Percentiles rank a stretch among this genome's conserved stretches.
phyloP scores from a whole-genome alignment of 2,797 vertebrate genomes.

The Bovichtus variegatus region DNA sequence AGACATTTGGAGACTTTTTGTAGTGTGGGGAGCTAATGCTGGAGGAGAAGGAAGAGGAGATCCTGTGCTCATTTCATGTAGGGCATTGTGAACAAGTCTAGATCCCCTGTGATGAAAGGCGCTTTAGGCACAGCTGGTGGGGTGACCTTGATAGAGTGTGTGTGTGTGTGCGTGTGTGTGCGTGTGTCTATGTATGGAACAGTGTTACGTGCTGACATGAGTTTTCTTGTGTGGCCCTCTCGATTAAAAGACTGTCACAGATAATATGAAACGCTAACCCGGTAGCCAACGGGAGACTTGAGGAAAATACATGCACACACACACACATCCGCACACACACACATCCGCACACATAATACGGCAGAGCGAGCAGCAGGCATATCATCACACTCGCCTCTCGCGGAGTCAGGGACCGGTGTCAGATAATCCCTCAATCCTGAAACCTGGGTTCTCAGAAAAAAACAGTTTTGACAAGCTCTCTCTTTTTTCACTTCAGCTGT shows the following conservation, averaged over 20 bases:
- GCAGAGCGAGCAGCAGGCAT: conserved; percentile 51
- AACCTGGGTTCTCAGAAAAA: conserved; percentile 57
- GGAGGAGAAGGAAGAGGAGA: conserved; percentile 52
- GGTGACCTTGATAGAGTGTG: conserved; percentile 73
- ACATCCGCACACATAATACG: not conserved
- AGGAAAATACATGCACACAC: conserved; percentile 25
- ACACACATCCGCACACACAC: conserved; percentile 14
- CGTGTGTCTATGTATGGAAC: conserved; percentile 22
- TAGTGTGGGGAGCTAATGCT: conserved; percentile 37
- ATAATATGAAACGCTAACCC: conserved; percentile 65
- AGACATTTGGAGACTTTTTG: conserved; percentile 35
- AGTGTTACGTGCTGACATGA: conserved; percentile 45
- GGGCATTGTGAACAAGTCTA: conserved; percentile 69
- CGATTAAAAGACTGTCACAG: conserved; percentile 67
- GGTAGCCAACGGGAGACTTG: conserved; percentile 33
- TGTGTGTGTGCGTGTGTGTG: conserved; percentile 36
- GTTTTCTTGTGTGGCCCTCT: conserved; percentile 58
- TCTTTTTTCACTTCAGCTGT: conserved; percentile 77
- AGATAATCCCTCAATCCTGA: conserved; percentile 73
- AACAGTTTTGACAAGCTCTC: conserved; percentile 52
- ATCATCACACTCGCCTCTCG: conserved; percentile 58
- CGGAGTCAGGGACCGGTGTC: conserved; percentile 54
- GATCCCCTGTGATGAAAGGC: conserved; percentile 65
- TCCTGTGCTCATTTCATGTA: conserved; percentile 63
- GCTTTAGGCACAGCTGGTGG: conserved; percentile 75